These are phyloP conservation scores for Leptura quadrifasciata DNA, from an alignment of 2,888 invertebrate species.

Conservation along the genomic window DNA sequence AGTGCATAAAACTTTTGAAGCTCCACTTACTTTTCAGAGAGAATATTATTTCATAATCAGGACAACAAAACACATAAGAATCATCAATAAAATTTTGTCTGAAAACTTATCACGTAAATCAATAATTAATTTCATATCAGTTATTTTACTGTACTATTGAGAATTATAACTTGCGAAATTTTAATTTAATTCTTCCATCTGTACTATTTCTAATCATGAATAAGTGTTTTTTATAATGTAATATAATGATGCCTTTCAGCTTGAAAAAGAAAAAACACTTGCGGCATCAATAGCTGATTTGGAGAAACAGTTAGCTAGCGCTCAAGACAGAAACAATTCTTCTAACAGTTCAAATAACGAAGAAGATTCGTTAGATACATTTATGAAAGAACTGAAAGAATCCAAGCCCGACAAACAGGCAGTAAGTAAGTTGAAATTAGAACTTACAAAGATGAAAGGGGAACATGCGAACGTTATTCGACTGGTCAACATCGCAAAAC, in stretches of 20 bases:
- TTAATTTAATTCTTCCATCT: too few species aligned
- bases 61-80: too few species aligned
- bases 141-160: too few species aligned
- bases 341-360: slow-evolving; percentile 69
- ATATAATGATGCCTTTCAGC: slow-evolving; percentile 69
- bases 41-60: too few species aligned
- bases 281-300: slow-evolving; percentile 77
- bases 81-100: too few species aligned
- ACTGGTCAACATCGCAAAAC: slow-evolving; percentile 85
- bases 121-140: too few species aligned
- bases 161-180: too few species aligned
- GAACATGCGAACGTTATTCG: slow-evolving; percentile 83
- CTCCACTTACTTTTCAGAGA: too few species aligned
- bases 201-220: too few species aligned
- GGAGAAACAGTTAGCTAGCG: slow-evolving; percentile 74
- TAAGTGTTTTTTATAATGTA: neutral
- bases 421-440: slow-evolving; percentile 82
- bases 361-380: slow-evolving; percentile 88
- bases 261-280: slow-evolving; percentile 78
- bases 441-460: slow-evolving; percentile 80
- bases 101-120: too few species aligned
- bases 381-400: slow-evolving; percentile 82
- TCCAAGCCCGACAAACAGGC: slow-evolving; percentile 75
- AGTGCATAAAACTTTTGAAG: too few species aligned
- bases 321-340: slow-evolving; percentile 69